A percentile compares a stretch with the other conserved stretches of the same genome.
phyloP scores from a whole-genome alignment of 2,888 invertebrate species.

The Acanthoscelides obtectus region DNA sequence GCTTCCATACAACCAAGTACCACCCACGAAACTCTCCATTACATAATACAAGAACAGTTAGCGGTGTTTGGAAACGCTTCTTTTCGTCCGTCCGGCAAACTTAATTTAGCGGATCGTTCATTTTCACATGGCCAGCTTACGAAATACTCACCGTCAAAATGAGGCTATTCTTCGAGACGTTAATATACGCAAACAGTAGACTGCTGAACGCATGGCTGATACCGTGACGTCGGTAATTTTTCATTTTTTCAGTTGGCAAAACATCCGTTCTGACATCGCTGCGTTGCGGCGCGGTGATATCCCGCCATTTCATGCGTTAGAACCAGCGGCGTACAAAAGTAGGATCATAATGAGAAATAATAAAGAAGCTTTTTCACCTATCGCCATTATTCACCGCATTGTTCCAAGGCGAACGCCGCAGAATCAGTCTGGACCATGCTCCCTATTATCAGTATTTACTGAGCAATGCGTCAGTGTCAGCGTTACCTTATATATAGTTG shows the following conservation, averaged over 20 bases:
- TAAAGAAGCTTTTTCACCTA: too few species aligned
- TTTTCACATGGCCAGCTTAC: background rate
- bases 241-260: background rate
- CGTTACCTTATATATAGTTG: too few species aligned
- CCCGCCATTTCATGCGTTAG: background rate
- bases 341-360: too few species aligned
- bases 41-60: background rate
- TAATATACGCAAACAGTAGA: background rate
- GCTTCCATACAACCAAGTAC: background rate
- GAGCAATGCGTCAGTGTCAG: too few species aligned
- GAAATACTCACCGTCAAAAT: background rate
- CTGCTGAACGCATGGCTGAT: background rate
- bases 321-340: background rate
- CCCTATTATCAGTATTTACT: too few species aligned
- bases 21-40: background rate
- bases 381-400: too few species aligned
- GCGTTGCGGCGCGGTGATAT: background rate
- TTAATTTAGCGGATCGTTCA: background rate
- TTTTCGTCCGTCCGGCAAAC: background rate
- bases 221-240: background rate
- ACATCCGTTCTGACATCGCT: background rate
- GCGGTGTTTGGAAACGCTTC: background rate
- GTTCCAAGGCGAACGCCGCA: too few species aligned
- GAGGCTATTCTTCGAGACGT: background rate
- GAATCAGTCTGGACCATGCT: too few species aligned